Percentiles rank a stretch among this genome's conserved stretches.
Evolutionary conservation across 2,113 vertebrate genomes (phyloP).

Genomic region (Gallinago undulata): DNA sequence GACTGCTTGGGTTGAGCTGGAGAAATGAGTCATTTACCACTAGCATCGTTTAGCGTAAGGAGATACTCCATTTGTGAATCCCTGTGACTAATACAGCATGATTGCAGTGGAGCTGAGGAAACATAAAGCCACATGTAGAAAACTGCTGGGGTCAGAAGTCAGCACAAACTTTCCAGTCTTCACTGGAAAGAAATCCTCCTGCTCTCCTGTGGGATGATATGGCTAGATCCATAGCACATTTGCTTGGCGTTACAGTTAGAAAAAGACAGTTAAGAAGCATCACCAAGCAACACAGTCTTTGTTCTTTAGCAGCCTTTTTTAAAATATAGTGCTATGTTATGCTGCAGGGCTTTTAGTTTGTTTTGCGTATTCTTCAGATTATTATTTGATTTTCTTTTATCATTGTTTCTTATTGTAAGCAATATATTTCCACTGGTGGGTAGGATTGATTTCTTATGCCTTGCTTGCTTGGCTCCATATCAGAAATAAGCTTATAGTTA

Average conservation of each 20-base stretch:
- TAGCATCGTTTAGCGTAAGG: not conserved
- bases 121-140: not conserved
- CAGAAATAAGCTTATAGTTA: conserved; percentile 4
- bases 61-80: not conserved
- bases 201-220: not conserved
- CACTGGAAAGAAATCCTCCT: not conserved
- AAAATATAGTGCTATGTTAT: not conserved
- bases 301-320: not conserved
- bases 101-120: not conserved
- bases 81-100: not conserved
- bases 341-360: not conserved
- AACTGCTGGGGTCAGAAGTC: not conserved
- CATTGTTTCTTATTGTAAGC: conserved; percentile 13
- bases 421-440: not conserved
- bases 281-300: not conserved
- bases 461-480: not conserved
- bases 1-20: not conserved
- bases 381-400: conserved; percentile 24
- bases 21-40: not conserved
- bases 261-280: not conserved
- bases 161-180: not conserved
- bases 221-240: not conserved
- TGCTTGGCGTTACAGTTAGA: not conserved
- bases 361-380: conserved; percentile 1
- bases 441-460: conserved; percentile 36